Percentiles rank a stretch among this genome's conserved stretches.
Conservation (phyloP, 2,797 vertebrate genomes). For the Platyrinchus mystaceus region DNA sequence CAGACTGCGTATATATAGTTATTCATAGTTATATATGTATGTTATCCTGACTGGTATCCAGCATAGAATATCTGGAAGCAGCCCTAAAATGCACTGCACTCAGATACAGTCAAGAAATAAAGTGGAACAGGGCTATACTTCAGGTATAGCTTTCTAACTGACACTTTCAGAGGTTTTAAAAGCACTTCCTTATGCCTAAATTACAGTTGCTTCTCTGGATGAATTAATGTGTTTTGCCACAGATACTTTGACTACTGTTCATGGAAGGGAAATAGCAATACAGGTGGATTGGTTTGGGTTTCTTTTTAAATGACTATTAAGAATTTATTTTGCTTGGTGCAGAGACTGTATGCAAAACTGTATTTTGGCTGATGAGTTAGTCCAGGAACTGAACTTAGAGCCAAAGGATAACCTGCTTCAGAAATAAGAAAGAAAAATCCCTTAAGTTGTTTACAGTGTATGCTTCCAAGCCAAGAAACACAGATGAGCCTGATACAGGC, state of each 20-base stretch:
- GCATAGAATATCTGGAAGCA: neutral
- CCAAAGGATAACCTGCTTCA: constrained; percentile 2
- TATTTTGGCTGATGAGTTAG: neutral
- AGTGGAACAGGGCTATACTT: neutral
- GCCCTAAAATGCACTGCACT: neutral
- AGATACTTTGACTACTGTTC: neutral
- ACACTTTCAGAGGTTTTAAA: neutral
- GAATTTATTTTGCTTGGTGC: neutral
- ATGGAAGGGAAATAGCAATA: neutral
- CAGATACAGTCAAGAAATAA: neutral
- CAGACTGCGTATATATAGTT: neutral
- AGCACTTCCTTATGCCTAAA: neutral
- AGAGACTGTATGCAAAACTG: neutral
- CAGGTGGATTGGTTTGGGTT: neutral
- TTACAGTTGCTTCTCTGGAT: neutral
- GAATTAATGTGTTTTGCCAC: neutral
- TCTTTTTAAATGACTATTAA: neutral
- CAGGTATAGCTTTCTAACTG: neutral
- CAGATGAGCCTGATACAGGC: neutral
- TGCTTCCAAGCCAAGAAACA: constrained; percentile 33
- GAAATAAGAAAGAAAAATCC: neutral
- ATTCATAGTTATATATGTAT: neutral
- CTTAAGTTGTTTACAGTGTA: constrained; percentile 5
- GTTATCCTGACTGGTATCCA: neutral
- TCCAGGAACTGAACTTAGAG: neutral